Base-by-base conservation (phyloP, 2,888 invertebrate genomes). In the Leptogaster cylindrica region DNA sequence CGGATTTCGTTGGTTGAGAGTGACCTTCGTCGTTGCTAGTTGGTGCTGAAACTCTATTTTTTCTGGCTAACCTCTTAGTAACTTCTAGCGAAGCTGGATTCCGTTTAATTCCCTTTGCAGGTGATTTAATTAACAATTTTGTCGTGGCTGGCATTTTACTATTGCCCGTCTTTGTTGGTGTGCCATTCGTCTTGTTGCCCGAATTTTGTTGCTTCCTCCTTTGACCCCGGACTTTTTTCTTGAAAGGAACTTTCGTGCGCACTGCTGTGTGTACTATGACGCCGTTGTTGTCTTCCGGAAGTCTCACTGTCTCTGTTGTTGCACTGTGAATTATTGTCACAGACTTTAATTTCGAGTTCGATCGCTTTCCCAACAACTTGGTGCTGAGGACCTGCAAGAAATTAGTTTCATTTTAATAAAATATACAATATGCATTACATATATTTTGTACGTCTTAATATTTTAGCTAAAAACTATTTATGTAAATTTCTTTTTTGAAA, bases 291-390 rank as follows among this genome's bases (percentile, higher is more conserved):
- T 90, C 88, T 70, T 89, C 90, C 70, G 92, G 92, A 73, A 93
- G 83, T 23, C 93, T 87, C 71, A 93, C 93, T 71, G 93, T 92
- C 83, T 93, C 93, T 69, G 93, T 92, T 68, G 93, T 91, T 73
- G 93, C 91, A 78, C 91, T 92, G 85, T 93, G 93, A 77, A 93
- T 91, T 79, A 93, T 93, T 74, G 93, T 93, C 73, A 93, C 89
- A 16, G 91, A 90, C 81, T 93, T 92, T 75, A 92, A 84, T 82
- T 93, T 92, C 79, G 89, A 86, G 81, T 90, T 89, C 71, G 88
- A 87, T 72, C 88, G 86, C 75, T 93, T 93, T 76, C 92, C 91
- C 76, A 93, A 84, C 76, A 91, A 85, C 75, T 89, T 89, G 74
- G 90, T 91, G 83, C 91, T 91, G 77, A 89, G 84, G 76, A 91